Conservation (phyloP, 2,888 invertebrate genomes). For the Dicycla oo region DNA sequence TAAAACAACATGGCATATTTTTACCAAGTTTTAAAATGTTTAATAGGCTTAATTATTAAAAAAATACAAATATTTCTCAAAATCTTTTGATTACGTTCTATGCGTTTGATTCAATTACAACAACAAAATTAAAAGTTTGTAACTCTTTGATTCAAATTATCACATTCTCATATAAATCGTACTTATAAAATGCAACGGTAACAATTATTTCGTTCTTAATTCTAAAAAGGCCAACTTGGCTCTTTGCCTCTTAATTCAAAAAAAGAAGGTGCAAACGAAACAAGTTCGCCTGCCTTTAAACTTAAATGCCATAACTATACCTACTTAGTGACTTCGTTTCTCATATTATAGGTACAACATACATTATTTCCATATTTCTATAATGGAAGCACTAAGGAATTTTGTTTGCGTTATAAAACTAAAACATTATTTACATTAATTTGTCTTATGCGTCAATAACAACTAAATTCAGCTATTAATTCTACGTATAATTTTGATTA, state of each 20-base stretch:
- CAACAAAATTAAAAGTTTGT: slow-evolving; percentile 43
- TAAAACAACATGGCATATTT: slow-evolving; percentile 41
- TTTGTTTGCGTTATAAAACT: slow-evolving; percentile 76
- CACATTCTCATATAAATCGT: slow-evolving; percentile 47
- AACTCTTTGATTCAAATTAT: slow-evolving; percentile 61
- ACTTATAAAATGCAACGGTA: slow-evolving; percentile 59
- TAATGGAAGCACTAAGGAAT: slow-evolving; percentile 84
- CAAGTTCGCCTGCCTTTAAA: slow-evolving; percentile 39
- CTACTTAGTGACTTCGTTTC: slow-evolving; percentile 60
- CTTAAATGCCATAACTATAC: slow-evolving; percentile 48
- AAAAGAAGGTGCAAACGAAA: slow-evolving; percentile 43
- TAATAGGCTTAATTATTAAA: background rate
- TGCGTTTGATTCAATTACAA: slow-evolving; percentile 30
- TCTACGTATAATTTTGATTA: slow-evolving; percentile 62
- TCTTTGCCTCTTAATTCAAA: slow-evolving; percentile 43
- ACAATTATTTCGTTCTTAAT: slow-evolving; percentile 40
- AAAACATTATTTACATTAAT: slow-evolving; percentile 66
- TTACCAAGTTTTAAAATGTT: background rate
- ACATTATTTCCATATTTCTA: slow-evolving; percentile 70
- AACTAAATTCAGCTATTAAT: slow-evolving; percentile 65
- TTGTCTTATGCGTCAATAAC: slow-evolving; percentile 61
- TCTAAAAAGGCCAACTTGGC: slow-evolving; percentile 43
- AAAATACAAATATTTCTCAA: slow-evolving; percentile 22
- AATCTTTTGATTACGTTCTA: slow-evolving; percentile 12
- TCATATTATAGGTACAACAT: slow-evolving; percentile 48